Percentiles rank a stretch among this genome's conserved stretches.
phyloP scores from a whole-genome alignment of 2,888 invertebrate species.

The Troglohyphantes excavatus region DNA sequence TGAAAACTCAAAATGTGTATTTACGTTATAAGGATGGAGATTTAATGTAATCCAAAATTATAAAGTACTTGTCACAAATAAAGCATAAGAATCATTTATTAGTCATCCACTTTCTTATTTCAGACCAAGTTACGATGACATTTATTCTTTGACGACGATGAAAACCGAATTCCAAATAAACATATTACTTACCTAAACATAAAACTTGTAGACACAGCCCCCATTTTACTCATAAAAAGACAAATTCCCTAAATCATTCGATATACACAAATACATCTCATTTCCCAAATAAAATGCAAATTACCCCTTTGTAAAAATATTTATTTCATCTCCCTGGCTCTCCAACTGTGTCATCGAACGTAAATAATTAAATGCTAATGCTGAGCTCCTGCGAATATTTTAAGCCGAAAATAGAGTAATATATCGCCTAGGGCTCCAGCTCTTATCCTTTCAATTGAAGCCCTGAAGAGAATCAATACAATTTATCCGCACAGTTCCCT shows the following conservation, averaged over 20 bases:
- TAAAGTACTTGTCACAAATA: too few relatives aligned
- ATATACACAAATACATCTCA: not conserved
- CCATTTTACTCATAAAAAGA: not conserved
- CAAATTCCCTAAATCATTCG: not conserved
- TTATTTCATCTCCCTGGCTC: not conserved
- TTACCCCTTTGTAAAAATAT: slow-evolving; percentile 18
- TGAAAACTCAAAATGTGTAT: too few relatives aligned
- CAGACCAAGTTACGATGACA: not conserved
- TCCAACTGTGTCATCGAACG: slow-evolving; percentile 5
- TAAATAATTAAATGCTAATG: slow-evolving; percentile 52
- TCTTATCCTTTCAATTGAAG: slow-evolving; percentile 1
- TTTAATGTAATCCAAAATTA: too few relatives aligned
- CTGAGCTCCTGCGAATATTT: slow-evolving; percentile 26
- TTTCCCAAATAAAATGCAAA: slow-evolving; percentile 17
- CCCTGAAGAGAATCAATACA: slow-evolving; percentile 33
- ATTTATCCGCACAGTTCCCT: slow-evolving; percentile 44
- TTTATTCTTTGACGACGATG: not conserved
- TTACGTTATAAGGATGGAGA: too few relatives aligned
- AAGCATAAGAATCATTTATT: too few relatives aligned
- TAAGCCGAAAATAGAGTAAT: slow-evolving; percentile 10
- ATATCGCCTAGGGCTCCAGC: slow-evolving; percentile 12
- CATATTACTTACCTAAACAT: not conserved
- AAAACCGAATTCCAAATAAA: not conserved
- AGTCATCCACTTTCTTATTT: not conserved
- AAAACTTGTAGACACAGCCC: not conserved